Base-by-base conservation (phyloP, 2,888 invertebrate genomes). In the Rhingia rostrata region DNA sequence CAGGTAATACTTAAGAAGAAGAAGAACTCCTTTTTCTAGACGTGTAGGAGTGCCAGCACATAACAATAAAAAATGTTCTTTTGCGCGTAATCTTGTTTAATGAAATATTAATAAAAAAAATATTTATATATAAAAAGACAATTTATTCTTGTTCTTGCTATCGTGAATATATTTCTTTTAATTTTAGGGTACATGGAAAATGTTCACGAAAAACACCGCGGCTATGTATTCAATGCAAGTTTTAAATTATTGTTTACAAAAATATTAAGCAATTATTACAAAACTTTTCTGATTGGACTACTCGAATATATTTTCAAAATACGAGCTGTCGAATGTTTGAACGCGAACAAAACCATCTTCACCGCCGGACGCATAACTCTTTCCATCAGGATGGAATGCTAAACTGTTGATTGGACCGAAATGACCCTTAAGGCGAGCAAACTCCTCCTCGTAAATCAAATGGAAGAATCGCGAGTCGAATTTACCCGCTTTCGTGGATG, bases 341-440 rank as follows among this genome's bases (percentile, higher is more conserved):
- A 99, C 95, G 89, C 99, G 94, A 56, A 99, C 96, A 91, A 98
- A 99, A 93, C 99, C 99, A 92, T 99, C 99, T 93, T 99, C 99
- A 90, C 99, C 99, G 32, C 99, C 99, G 64, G 98, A 98, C 75
- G 97, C 96, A 91, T 97, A 98, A 90, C 98, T 97, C 90, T 96
- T 97, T 63, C 99, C 99, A 93, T 98, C 98, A 1, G 99, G 99
- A 92, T 99, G 98, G 93, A 99, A 99, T 61, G 97, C 96, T 88
- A 99, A 94, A 92, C 98, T 98, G 94, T 99, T 99, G 89, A 99
- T 99, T 1, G 99, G 99, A 88, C 99, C 99, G 90, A 99, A 99
- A 92, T 99, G 99, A 74, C 99, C 99, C 91, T 99, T 99, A n/a
- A 99, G 95, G 81, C 98, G 93, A 0, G 96, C 98, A 92, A 99